Evolutionary conservation across 2,888 invertebrate genomes (phyloP).

Genomic region (Clitarchus hookeri): DNA sequence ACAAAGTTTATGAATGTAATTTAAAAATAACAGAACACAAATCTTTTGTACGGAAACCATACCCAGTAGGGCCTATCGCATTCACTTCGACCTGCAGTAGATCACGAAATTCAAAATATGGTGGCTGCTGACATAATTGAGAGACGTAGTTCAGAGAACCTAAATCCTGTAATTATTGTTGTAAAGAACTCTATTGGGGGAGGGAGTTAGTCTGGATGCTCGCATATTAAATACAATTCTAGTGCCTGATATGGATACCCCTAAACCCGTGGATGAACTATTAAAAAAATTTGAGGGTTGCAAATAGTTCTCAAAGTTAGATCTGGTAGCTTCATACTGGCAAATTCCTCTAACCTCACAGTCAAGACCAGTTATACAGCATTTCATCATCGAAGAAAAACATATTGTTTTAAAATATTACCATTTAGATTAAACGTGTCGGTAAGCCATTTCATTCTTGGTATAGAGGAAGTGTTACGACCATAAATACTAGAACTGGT

Average conservation of each 20-base stretch:
- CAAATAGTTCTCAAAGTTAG: constrained; percentile 41
- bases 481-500: neutral
- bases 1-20: neutral
- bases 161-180: constrained; percentile 48
- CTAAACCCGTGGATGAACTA: constrained; percentile 43
- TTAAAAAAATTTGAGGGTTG: constrained; percentile 40
- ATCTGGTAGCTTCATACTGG: constrained; percentile 47
- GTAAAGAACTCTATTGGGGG: constrained; percentile 42
- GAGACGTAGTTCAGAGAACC: constrained; percentile 46
- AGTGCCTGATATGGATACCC: constrained; percentile 46
- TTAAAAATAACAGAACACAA: constrained; percentile 44
- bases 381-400: constrained; percentile 42
- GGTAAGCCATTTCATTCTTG: constrained; percentile 38
- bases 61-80: constrained; percentile 49
- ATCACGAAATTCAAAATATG: constrained; percentile 36
- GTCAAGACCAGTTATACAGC: constrained; percentile 43
- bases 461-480: neutral
- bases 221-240: constrained; percentile 48
- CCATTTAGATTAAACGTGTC: constrained; percentile 48
- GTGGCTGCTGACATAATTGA: constrained; percentile 48
- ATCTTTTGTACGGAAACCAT: constrained; percentile 44
- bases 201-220: constrained; percentile 47
- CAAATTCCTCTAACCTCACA: constrained; percentile 45
- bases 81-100: constrained; percentile 40
- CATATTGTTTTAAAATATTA: constrained; percentile 48